Percentiles rank a stretch among this genome's conserved stretches.
Evolutionary conservation across 2,113 vertebrate species (phyloP).

Genomic region (Pomatorhinus ruficollis): DNA sequence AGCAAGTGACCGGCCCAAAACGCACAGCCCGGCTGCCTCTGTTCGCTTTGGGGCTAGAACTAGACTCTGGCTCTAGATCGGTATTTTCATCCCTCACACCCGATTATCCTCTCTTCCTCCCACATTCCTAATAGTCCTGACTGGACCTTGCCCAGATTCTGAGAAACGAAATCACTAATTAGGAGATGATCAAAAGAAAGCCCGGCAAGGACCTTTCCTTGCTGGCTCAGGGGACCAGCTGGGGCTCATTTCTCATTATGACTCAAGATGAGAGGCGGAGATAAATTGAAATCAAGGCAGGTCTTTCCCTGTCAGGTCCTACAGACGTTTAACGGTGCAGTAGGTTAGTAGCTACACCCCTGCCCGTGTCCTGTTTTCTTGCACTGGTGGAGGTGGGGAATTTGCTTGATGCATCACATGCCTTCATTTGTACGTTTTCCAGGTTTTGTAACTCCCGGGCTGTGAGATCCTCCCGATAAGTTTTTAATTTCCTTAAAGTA

Average conservation of each 20-base stretch:
- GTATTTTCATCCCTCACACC: neutral
- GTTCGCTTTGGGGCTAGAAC: neutral
- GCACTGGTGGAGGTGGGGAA: neutral
- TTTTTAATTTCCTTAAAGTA: neutral
- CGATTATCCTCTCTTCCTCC: neutral
- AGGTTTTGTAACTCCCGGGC: neutral
- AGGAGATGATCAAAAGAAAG: neutral
- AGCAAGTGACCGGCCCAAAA: neutral
- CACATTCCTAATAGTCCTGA: neutral
- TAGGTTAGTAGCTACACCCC: neutral
- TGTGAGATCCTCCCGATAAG: neutral
- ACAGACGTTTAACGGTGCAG: neutral
- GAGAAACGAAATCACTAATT: neutral
- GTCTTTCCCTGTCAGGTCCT: accelerated
- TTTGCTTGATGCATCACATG: neutral
- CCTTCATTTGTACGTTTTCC: neutral
- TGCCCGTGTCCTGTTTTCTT: neutral
- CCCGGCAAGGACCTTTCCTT: neutral
- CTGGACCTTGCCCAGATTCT: neutral
- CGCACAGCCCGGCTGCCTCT: neutral
- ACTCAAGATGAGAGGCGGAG: neutral
- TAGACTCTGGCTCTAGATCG: neutral
- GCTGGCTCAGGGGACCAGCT: neutral
- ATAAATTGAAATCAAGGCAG: neutral
- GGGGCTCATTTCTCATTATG: neutral